Base-by-base conservation (phyloP, 2,888 invertebrate genomes). In the Eubasilissa splendida region DNA sequence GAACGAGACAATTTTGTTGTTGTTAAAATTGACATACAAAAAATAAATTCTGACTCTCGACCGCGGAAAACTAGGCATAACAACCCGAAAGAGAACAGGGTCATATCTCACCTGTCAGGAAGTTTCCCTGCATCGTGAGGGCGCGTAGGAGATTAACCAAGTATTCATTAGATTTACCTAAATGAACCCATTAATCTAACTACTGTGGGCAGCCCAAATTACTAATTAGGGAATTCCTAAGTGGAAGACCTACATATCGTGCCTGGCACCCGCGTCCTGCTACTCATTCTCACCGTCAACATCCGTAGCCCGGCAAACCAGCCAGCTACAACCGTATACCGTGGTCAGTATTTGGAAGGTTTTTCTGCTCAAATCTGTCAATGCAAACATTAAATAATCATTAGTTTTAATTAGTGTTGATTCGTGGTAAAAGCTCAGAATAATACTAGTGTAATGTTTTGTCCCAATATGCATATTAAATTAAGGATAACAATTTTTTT, bases 141-240 rank as follows among this genome's bases (percentile, higher is more conserved):
- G 22, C 22, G 22, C 22, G 22, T 22, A 22, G 68, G 52, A 68
- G 68, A 68, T 70, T 70, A 70, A 31, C n/a, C 70, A n/a, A 33
- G 68, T 70, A 76, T 80, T 70, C 76, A 70, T 80, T 76, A 76
- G 80, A 70, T 80, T 76, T 80, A 63, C 60, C 71, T 60, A 80
- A 76, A 76, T 80, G 76, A 60, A 71, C 59, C 54, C 80, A 80
- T 80, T 80, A 68, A 76, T 80, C 71, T 60, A 76, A 59, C 76
- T 76, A 56, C 60, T 60, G 80, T 54, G 76, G 80, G 59, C 54
- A 33, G 12, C 80, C 80, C 76, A 80, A 80, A 80, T 80, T 80
- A 80, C 63, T 80, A 80, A 80, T 80, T 76, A 76, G 80, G 80
- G 80, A 80, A 80, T 80, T 60, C 22, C 76, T 53, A 70, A 70